Conservation (phyloP, 2,113 vertebrate genomes). For the Furnarius figulus region DNA sequence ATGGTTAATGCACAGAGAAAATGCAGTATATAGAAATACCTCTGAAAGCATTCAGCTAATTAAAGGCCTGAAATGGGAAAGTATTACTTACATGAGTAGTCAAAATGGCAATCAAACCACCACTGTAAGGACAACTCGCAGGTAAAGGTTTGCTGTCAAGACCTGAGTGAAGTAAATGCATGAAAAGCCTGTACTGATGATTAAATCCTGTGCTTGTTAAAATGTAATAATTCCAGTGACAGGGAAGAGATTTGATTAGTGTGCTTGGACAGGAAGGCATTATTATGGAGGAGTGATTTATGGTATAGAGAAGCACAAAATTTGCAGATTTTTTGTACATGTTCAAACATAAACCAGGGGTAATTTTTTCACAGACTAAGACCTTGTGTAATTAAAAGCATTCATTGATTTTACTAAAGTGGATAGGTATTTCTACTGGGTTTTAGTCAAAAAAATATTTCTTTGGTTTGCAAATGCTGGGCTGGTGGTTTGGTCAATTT, state of each 20-base stretch:
- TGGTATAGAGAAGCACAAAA: neutral
- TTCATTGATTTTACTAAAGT: neutral
- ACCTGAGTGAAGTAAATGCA: neutral
- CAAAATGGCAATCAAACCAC: conserved; percentile 58
- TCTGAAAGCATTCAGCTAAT: conserved; percentile 47
- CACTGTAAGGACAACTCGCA: neutral
- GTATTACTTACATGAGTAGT: conserved; percentile 55
- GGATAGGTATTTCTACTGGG: neutral
- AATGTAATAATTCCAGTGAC: conserved; percentile 65
- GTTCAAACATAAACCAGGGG: neutral
- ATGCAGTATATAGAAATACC: conserved; percentile 5
- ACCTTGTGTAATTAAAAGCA: neutral
- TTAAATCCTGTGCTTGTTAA: conserved; percentile 64
- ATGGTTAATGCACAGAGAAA: conserved; percentile 34
- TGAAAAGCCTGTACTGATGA: conserved; percentile 33
- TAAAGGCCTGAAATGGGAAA: conserved; percentile 38
- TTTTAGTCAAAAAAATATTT: fast-evolving
- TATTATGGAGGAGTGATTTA: conserved; percentile 54
- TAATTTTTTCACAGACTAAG: neutral
- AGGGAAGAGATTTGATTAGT: conserved; percentile 61
- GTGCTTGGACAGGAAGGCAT: conserved; percentile 45
- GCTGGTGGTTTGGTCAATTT: neutral
- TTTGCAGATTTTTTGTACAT: neutral
- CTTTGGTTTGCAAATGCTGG: neutral
- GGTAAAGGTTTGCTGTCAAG: conserved; percentile 46